Base-by-base conservation (phyloP, 2,113 vertebrate genomes). In the Xiphophorus maculatus region DNA sequence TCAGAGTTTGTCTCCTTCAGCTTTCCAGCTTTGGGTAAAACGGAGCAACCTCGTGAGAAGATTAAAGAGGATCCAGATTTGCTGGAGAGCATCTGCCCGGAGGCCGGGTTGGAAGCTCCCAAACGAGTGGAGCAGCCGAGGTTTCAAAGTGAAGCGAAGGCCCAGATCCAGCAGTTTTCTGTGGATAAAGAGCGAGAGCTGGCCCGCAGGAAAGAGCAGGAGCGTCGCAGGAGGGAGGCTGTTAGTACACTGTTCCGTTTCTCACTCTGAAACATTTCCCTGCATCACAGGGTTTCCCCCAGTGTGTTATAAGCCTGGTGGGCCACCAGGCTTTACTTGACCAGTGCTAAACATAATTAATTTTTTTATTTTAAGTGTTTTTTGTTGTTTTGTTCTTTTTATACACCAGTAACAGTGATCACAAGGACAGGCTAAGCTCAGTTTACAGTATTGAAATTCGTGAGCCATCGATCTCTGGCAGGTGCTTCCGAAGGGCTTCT, bases 151-250 rank as follows among this genome's bases (percentile, higher is more conserved):
- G 79, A 76, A 0, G n/a, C 85, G n/a, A 79, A n/a, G 69, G 90
- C 84, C 68, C 77, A 74, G 11, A 35, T 7, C n/a, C 5, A 48
- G 22, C 88, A 87, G 69, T 44, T 61, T 0, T 17, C 28, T 29
- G 68, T 94, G 80, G 84, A 91, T 35, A 83, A 83, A 78, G 94
- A 96, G 11, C 91, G 95, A 28, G 93, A 95, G 74, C 79, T 96
- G 90, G 97, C 97, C 11, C 96, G 96, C 58, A 95, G 90, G 82
- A 95, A 87, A 83, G 98, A 97, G 73, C 97, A 98, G 75, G 97
- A 98, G 54, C 95, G 96, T 13, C 95, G 98, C 63, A 90, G 95
- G 35, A 95, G 91, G 86, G 95, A 96, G 89, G 95, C 93, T 51
- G 97, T 99, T 90, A 96, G 97, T 96, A 13, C 19, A 27, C 13